Base-by-base conservation (phyloP, 2,888 invertebrate species). In the Megaustenia siamemsis region DNA sequence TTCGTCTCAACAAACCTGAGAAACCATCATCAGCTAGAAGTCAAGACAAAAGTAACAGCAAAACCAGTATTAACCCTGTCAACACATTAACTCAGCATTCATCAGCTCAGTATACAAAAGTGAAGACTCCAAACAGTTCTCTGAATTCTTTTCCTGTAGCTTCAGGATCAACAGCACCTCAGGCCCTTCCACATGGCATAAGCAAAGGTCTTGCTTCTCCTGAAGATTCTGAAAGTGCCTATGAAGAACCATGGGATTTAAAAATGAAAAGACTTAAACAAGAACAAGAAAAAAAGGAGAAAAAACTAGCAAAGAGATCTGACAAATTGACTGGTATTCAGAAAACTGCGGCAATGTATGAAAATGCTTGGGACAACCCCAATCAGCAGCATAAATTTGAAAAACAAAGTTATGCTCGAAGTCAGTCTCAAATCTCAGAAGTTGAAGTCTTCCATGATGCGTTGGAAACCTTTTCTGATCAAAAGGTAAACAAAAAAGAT, bases 371-470 rank as follows among this genome's bases (percentile, higher is more conserved):
- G 92, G 92, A 92, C 85, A 88, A 88, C 71, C 87, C 87, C n/a
- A 85, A 88, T 66, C 91, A 90, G 75, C 92, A 92, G 80, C 92
- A 92, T 79, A 86, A 90, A 56, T 88, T 93, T 69, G 92, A 92
- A 83, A 90, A 91, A 66, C 90, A 89, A 56, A 88, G 88, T 69
- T 88, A 89, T 63, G 89, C 90, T 35, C 66, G 86, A 49, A 87
- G 78, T 28, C 8, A 83, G 49, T 87, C 87, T 24, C 78, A 84
- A 56, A 83, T 75, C 5, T 87, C 86, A 40, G 87, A 87, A 68
- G 18, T n/a, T 56, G 84, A 84, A 43, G 53, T 82, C 21, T 85
- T 76, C 71, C 82, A 82, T 82, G 87, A 87, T 49, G 87, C 86
- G 8, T 38, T 85, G 53, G 87, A 87, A 28, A 80, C 40, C 66